Conservation (phyloP, 2,797 vertebrate genomes). For the Crenichthys baileyi region DNA sequence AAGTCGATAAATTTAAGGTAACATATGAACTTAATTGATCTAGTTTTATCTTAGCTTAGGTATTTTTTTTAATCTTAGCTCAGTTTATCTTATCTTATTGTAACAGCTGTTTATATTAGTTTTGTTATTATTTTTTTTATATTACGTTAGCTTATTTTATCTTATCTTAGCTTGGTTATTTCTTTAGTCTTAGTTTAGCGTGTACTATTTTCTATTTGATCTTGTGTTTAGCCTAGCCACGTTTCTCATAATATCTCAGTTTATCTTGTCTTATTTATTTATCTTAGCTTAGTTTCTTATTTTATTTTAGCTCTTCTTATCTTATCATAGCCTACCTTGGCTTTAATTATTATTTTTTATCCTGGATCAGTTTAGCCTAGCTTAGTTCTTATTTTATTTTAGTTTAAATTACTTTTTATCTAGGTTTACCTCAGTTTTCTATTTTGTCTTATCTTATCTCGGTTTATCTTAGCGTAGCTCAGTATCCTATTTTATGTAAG, state of each 20-base stretch:
- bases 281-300: background rate
- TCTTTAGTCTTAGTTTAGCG: background rate
- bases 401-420: background rate
- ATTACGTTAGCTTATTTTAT: too few relatives aligned
- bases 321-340: too few relatives aligned
- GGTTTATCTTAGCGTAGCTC: background rate
- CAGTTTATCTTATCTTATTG: too few relatives aligned
- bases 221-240: background rate
- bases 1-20: slow-evolving; percentile 99
- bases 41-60: too few relatives aligned
- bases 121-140: background rate
- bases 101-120: background rate
- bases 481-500: background rate
- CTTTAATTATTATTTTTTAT: background rate
- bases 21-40: slow-evolving; percentile 33
- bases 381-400: background rate
- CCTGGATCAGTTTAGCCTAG: background rate
- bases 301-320: background rate
- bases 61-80: background rate
- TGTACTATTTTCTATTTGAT: background rate
- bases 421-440: background rate
- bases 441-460: background rate
- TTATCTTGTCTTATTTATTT: background rate
- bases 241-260: background rate
- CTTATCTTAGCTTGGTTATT: too few relatives aligned